Conservation (phyloP, 2,888 invertebrate genomes). For the Sarcophaga subvicina region DNA sequence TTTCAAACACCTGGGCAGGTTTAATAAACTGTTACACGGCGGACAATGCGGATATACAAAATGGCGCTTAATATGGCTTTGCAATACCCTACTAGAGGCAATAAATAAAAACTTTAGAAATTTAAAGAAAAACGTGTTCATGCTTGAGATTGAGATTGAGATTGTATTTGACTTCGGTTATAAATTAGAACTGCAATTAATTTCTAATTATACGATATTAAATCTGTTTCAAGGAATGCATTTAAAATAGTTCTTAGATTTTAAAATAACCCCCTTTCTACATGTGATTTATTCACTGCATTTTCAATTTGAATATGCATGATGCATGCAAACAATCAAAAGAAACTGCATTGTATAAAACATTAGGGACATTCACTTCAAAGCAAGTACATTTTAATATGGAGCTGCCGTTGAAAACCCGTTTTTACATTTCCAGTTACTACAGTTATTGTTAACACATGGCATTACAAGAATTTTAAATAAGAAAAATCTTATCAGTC, state of each 20-base stretch:
- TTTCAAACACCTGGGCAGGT: conserved; percentile 38
- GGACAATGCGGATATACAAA: conserved; percentile 40
- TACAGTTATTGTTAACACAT: neutral
- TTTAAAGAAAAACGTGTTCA: neutral
- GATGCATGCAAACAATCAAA: too few relatives aligned
- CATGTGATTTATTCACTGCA: neutral
- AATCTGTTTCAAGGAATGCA: neutral
- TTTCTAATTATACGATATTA: too few relatives aligned
- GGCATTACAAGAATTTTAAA: neutral
- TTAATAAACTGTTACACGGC: conserved; percentile 23
- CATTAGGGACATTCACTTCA: too few relatives aligned
- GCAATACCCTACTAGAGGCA: neutral
- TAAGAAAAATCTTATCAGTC: neutral
- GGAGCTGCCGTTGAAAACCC: too few relatives aligned
- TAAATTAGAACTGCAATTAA: neutral
- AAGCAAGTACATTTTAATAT: too few relatives aligned
- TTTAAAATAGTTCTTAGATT: neutral
- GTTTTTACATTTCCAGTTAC: neutral
- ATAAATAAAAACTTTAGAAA: neutral
- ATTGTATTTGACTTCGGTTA: neutral
- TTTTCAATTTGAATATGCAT: too few relatives aligned
- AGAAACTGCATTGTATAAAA: too few relatives aligned
- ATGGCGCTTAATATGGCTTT: conserved; percentile 30
- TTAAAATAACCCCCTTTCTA: neutral
- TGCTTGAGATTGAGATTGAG: neutral